Evolutionary conservation across 2,113 vertebrate genomes (phyloP).

Genomic region (Nothocercus julius): DNA sequence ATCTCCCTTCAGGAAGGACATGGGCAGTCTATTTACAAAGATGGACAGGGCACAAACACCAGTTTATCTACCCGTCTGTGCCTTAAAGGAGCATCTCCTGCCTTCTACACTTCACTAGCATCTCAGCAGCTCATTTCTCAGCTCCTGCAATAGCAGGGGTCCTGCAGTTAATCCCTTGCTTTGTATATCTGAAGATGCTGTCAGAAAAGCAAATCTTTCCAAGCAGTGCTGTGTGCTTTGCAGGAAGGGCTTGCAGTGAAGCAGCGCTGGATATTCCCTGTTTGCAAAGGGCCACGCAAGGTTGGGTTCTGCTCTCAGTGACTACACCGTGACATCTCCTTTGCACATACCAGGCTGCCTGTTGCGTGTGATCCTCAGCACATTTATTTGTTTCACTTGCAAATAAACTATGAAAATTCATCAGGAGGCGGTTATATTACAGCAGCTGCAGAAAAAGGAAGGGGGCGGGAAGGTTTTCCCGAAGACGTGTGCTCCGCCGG

Average conservation of each 20-base stretch:
- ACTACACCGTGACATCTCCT: not conserved
- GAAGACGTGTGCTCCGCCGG: accelerated
- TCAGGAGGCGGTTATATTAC: not conserved
- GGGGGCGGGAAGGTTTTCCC: not conserved
- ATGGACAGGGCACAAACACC: not conserved
- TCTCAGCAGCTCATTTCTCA: not conserved
- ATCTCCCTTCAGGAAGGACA: not conserved
- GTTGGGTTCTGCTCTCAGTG: not conserved
- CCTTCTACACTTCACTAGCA: accelerated
- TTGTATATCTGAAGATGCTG: not conserved
- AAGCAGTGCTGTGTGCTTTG: not conserved
- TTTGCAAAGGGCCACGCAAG: accelerated
- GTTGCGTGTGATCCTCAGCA: not conserved
- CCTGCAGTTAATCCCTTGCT: not conserved
- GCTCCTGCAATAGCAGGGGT: not conserved
- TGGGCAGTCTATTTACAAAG: not conserved
- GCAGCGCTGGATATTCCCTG: not conserved
- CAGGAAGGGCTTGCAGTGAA: not conserved
- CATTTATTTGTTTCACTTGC: not conserved
- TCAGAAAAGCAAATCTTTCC: not conserved
- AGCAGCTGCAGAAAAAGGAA: slow-evolving; percentile 1
- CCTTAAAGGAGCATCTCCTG: accelerated
- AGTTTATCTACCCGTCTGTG: not conserved
- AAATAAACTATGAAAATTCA: not conserved
- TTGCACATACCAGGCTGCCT: not conserved